phyloP scores from a whole-genome alignment of 2,888 invertebrate genomes.

The Andrena dorsata region DNA sequence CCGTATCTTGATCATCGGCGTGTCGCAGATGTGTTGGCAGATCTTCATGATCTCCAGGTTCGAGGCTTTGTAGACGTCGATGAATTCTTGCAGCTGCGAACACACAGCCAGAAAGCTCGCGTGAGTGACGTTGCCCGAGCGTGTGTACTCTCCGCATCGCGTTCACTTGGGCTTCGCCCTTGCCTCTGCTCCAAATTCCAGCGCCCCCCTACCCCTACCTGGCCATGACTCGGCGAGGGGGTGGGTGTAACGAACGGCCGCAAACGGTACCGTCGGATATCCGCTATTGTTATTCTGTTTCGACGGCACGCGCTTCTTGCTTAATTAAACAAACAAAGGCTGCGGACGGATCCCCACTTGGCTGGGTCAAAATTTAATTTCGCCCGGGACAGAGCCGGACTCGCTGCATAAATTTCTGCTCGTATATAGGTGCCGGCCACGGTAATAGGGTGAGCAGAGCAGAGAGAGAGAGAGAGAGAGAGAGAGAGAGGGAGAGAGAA shows the following conservation, averaged over 20 bases:
- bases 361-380: conserved; percentile 67
- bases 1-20: conserved; percentile 88
- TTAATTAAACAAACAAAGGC: conserved; percentile 68
- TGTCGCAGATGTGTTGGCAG: conserved; percentile 91
- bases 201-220: conserved; percentile 20
- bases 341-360: conserved; percentile 53
- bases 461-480: conserved; percentile 2
- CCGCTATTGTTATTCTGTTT: conserved; percentile 54
- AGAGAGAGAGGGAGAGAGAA: conserved; percentile 46
- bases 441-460: conserved; percentile 19
- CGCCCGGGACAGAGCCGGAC: conserved; percentile 45
- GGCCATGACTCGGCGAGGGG: background rate
- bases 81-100: conserved; percentile 90
- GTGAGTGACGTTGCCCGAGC: no score
- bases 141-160: background rate
- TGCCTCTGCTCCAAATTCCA: conserved; percentile 18
- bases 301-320: conserved; percentile 50
- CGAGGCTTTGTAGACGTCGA: conserved; percentile 93
- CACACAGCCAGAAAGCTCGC: background rate
- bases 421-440: conserved; percentile 29
- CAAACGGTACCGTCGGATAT: conserved; percentile 40
- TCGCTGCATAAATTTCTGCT: conserved; percentile 64
- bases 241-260: conserved; percentile 43
- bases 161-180: conserved; percentile 2
- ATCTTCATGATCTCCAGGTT: conserved; percentile 90